Base-by-base conservation (phyloP, 64 coral and sea anemone species). In the Orbicella faveolata region DNA sequence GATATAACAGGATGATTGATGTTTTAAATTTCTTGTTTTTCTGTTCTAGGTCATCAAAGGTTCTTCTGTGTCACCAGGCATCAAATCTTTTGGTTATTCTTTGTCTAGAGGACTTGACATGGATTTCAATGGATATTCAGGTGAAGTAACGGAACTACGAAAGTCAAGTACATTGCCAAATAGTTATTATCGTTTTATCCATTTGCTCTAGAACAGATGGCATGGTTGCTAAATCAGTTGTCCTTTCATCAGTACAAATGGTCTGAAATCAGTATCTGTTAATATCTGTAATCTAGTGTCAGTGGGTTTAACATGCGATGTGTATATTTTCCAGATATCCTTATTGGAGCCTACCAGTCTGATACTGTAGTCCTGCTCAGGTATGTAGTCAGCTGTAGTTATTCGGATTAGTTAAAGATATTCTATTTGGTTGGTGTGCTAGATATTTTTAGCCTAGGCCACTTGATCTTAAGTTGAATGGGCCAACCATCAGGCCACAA, bases 51-150 rank as follows among this genome's bases (percentile, higher is more conserved):
- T 90, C 3, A 94, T 94, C 26, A 87, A 90, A 74, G 59, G 88
- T 66, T 90, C 93, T 23, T 76, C 76, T 52, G 52, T 94, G 3
- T 69, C 80, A 1, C 34, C 84, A 14, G 79, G 83, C 9, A 75
- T 86, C 20, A 86, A 86, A 74, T 79, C 93, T 12, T 94, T 94
- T 87, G 93, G 93, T 48, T 94, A 85, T 44, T 94, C 93, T 12
- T 37, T 94, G 9, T 65, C 88, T 79, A 88, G 93, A 53, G 53
- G 33, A 62, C 62, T 86, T 79, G 93, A 94, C 73, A 16, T 94
- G 75, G 93, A 94, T 90, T 14, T 19, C 3, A 94, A 94, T 75
- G 93, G 93, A 25, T 94, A 94, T 39, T 88, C 88, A 87, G 93
- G 93, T 94, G 35, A 83, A 25, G 34, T 4, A 18, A 2, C 75